Conservation (phyloP, 2,113 vertebrate species). For the Silurus meridionalis region DNA sequence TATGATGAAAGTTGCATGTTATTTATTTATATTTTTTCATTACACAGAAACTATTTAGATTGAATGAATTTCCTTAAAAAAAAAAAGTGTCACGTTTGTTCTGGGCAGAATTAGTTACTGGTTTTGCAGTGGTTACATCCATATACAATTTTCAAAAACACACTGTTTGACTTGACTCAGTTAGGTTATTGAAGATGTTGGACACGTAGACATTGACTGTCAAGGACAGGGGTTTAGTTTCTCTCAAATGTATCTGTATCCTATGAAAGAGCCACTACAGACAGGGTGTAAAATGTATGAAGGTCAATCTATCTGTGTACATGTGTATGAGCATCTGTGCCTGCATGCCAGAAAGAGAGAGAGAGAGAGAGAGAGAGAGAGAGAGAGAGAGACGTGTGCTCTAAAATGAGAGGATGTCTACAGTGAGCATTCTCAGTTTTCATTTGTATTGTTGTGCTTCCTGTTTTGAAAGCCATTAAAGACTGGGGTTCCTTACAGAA, state of each 20-base stretch:
- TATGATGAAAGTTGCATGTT: too few relatives aligned
- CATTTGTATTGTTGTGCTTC: slow-evolving; percentile 72
- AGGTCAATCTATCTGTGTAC: slow-evolving; percentile 43
- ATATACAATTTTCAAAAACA: background rate
- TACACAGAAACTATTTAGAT: too few relatives aligned
- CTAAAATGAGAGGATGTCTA: slow-evolving; percentile 48
- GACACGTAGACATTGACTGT: background rate
- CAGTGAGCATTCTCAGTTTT: slow-evolving; percentile 66
- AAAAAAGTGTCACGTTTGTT: too few relatives aligned
- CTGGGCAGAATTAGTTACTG: background rate
- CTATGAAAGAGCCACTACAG: slow-evolving; percentile 13
- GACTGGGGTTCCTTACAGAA: slow-evolving; percentile 77
- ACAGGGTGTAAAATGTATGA: slow-evolving; percentile 28
- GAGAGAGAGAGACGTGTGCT: background rate
- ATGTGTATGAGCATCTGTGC: slow-evolving; percentile 32
- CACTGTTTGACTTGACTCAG: background rate
- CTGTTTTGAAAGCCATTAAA: slow-evolving; percentile 83
- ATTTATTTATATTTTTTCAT: too few relatives aligned
- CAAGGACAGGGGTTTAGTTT: slow-evolving; percentile 26
- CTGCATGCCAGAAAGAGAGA: background rate
- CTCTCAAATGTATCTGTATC: slow-evolving; percentile 17
- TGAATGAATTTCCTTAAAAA: too few relatives aligned
- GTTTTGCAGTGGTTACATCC: background rate
- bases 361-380: background rate
- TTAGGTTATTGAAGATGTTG: background rate